Evolutionary conservation across 2,113 vertebrate genomes (phyloP).

Genomic region (Pristiophorus japonicus): DNA sequence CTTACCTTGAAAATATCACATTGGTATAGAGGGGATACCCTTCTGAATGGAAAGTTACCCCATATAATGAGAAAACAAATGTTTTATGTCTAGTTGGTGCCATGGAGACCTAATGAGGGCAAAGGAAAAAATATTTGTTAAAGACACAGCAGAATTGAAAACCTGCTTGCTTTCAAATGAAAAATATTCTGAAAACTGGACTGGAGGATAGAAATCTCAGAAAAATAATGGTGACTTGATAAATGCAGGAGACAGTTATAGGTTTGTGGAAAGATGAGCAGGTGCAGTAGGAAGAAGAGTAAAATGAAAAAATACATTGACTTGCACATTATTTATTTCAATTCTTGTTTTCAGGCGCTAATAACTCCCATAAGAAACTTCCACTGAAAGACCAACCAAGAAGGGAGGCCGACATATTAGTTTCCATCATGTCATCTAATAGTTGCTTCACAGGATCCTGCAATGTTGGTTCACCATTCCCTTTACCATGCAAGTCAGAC

Average conservation of each 20-base stretch:
- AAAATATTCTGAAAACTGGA: neutral
- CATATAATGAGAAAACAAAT: neutral
- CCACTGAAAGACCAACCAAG: neutral
- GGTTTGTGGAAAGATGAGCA: neutral
- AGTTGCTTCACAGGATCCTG: neutral
- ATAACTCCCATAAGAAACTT: neutral
- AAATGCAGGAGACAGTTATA: neutral
- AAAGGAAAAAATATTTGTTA: neutral
- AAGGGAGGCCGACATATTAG: neutral
- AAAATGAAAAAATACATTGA: neutral
- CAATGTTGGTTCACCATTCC: neutral
- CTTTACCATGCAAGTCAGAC: neutral
- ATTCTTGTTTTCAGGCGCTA: conserved; percentile 4
- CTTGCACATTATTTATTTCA: neutral
- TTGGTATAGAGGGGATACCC: neutral
- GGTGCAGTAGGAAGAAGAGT: neutral
- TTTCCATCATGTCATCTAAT: neutral
- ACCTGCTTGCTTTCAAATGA: neutral
- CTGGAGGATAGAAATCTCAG: neutral
- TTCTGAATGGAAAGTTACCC: neutral
- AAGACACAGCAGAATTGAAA: neutral
- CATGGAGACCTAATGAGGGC: neutral
- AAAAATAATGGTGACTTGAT: neutral
- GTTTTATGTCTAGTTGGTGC: neutral
- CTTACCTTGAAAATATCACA: neutral